Conservation (phyloP, 2,797 vertebrate genomes). For the Adrianichthys oophorus region DNA sequence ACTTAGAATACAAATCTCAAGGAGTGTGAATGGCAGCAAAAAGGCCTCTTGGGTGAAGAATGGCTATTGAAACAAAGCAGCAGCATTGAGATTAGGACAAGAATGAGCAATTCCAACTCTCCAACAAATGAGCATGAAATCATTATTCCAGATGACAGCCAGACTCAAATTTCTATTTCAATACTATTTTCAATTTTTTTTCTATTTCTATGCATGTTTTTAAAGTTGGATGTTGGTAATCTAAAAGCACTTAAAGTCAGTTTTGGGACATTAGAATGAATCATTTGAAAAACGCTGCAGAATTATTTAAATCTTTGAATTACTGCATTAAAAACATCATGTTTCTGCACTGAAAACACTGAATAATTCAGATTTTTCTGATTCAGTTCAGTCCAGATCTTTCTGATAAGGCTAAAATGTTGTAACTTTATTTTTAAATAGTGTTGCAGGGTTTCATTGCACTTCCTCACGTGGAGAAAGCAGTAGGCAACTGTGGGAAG, state of each 20-base stretch:
- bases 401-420: too few relatives aligned
- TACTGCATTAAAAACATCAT: slow-evolving; percentile 10
- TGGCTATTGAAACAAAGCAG: slow-evolving; percentile 77
- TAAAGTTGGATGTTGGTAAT: too few relatives aligned
- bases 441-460: too few relatives aligned
- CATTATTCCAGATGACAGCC: slow-evolving; percentile 64
- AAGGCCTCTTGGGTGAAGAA: slow-evolving; percentile 65
- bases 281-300: background rate
- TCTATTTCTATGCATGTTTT: slow-evolving; percentile 11
- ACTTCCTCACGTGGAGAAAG: too few relatives aligned
- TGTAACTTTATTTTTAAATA: too few relatives aligned
- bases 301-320: slow-evolving; percentile 17
- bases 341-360: background rate
- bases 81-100: slow-evolving; percentile 71
- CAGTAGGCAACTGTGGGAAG: too few relatives aligned
- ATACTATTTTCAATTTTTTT: too few relatives aligned
- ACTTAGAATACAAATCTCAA: slow-evolving; percentile 76
- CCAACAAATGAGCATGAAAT: slow-evolving; percentile 49
- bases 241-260: slow-evolving; percentile 2
- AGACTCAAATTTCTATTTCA: slow-evolving; percentile 57
- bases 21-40: slow-evolving; percentile 66
- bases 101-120: slow-evolving; percentile 64
- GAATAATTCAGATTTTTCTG: too few relatives aligned
- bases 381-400: too few relatives aligned
- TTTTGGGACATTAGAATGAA: slow-evolving; percentile 37